Conservation (phyloP, 1,140 invertebrate species). For the Drosophila baimaii region DNA sequence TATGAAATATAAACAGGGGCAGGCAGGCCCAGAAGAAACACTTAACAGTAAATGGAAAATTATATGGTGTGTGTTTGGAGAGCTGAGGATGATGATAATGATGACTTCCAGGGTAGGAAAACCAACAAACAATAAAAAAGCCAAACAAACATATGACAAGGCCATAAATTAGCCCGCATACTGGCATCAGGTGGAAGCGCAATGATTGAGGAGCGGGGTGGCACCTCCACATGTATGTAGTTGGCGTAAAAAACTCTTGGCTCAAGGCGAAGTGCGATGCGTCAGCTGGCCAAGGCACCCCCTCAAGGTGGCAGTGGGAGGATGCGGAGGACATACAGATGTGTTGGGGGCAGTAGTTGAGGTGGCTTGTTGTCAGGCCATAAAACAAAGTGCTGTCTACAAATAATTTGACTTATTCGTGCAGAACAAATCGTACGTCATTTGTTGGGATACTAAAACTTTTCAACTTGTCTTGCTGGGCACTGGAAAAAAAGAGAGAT, state of each 20-base stretch:
- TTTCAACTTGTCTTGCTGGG: conserved; percentile 22
- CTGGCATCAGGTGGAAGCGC: conserved; percentile 75
- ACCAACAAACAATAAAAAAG: conserved; percentile 54
- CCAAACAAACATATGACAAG: conserved; percentile 64
- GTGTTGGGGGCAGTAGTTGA: conserved; percentile 12
- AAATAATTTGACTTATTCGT: conserved; percentile 82
- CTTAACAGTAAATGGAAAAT: conserved; percentile 76
- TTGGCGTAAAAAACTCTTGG: conserved; percentile 44
- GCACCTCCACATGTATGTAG: conserved; percentile 15
- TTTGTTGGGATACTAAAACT: conserved; percentile 77
- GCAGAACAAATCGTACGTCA: conserved; percentile 82
- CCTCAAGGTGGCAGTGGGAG: conserved; percentile 18
- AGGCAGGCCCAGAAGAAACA: conserved; percentile 55
- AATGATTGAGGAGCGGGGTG: conserved; percentile 52
- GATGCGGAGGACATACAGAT: neutral
- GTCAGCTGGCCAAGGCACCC: conserved; percentile 58
- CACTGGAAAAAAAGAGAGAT: conserved; percentile 2
- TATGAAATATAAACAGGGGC: conserved; percentile 66
- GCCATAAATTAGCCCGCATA: conserved; percentile 80
- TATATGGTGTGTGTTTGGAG: conserved; percentile 53
- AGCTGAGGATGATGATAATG: conserved; percentile 39
- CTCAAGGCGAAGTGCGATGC: conserved; percentile 31
- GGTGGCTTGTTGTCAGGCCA: conserved; percentile 70
- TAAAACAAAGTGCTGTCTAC: conserved; percentile 82
- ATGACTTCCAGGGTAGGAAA: conserved; percentile 35